A percentile compares a stretch with the other conserved stretches of the same genome.
Conservation (phyloP, 2,113 vertebrate species). For the Tenebrosternarchus preto region DNA sequence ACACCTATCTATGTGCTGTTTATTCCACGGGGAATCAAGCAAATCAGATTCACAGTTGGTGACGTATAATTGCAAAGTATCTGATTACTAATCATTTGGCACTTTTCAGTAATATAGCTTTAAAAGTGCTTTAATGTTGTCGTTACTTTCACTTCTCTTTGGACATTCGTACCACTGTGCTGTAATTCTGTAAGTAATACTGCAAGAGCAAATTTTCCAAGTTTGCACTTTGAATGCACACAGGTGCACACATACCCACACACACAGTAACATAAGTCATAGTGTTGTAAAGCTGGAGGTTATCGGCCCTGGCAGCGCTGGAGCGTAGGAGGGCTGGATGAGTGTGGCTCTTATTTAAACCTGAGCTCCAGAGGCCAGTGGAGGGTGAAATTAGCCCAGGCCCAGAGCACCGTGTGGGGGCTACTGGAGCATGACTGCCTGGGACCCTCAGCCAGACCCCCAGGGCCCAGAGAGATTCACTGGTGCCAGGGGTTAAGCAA, state of each 20-base stretch:
- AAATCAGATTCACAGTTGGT: neutral
- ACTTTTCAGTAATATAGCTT: neutral
- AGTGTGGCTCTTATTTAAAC: slow-evolving; percentile 53
- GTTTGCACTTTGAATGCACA: slow-evolving; percentile 7
- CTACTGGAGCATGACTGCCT: slow-evolving; percentile 63
- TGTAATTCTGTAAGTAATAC: slow-evolving; percentile 9
- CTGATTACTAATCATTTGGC: neutral
- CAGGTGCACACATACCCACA: slow-evolving; percentile 40
- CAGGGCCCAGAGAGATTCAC: slow-evolving; percentile 46
- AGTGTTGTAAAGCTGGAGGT: slow-evolving; percentile 65
- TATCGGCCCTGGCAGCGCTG: slow-evolving; percentile 58
- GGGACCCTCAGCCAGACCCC: slow-evolving; percentile 65
- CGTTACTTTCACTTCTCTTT: neutral
- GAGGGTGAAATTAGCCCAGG: slow-evolving; percentile 78
- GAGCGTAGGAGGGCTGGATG: slow-evolving; percentile 62
- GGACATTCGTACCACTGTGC: neutral
- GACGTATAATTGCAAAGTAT: neutral
- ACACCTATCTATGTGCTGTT: neutral
- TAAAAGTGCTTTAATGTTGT: neutral
- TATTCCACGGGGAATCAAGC: slow-evolving; percentile 10
- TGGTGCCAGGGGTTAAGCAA: slow-evolving; percentile 40
- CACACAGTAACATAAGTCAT: slow-evolving; percentile 63
- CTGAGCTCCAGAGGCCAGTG: slow-evolving; percentile 67
- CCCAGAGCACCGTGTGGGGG: slow-evolving; percentile 68
- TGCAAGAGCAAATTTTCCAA: neutral